A percentile compares a stretch with the other conserved stretches of the same genome.
phyloP scores from a whole-genome alignment of 35 echinoderm and acorn worm species.

The Acanthaster planci region DNA sequence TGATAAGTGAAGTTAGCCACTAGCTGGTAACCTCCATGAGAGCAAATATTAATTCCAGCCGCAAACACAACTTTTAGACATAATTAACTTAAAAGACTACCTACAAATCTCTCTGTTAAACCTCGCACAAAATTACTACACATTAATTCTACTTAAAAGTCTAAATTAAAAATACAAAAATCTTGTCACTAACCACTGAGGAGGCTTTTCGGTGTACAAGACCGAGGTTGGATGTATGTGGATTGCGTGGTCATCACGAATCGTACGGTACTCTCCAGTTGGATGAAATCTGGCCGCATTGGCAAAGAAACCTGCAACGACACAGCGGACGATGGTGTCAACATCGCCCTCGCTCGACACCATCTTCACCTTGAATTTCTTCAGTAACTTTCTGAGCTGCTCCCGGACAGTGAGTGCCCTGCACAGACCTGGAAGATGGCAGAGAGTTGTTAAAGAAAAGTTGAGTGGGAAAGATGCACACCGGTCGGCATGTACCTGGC shows the following conservation, averaged over 20 bases:
- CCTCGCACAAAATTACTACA: too few species aligned
- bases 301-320: constrained; percentile 89
- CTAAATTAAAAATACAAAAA: too few species aligned
- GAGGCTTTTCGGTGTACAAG: constrained; percentile 76
- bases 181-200: constrained; percentile 72
- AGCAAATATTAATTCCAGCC: too few species aligned
- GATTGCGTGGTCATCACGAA: constrained; percentile 68
- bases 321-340: constrained; percentile 74
- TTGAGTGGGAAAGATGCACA: too few species aligned
- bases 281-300: constrained; percentile 87
- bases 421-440: constrained; percentile 56
- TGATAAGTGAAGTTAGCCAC: too few species aligned
- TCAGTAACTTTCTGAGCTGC: constrained; percentile 79
- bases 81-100: too few species aligned
- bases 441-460: too few species aligned
- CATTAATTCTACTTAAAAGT: too few species aligned
- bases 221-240: constrained; percentile 94
- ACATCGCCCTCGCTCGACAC: constrained; percentile 91
- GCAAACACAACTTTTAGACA: too few species aligned
- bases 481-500: too few species aligned
- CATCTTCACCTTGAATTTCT: constrained; percentile 94
- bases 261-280: constrained; percentile 76
- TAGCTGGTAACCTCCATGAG: too few species aligned
- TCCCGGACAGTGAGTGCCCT: constrained; percentile 75
- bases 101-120: too few species aligned